A percentile compares a stretch with the other conserved stretches of the same genome.
Evolutionary conservation across 2,888 invertebrate genomes (phyloP).

Genomic region (Drosophila buzzatii): DNA sequence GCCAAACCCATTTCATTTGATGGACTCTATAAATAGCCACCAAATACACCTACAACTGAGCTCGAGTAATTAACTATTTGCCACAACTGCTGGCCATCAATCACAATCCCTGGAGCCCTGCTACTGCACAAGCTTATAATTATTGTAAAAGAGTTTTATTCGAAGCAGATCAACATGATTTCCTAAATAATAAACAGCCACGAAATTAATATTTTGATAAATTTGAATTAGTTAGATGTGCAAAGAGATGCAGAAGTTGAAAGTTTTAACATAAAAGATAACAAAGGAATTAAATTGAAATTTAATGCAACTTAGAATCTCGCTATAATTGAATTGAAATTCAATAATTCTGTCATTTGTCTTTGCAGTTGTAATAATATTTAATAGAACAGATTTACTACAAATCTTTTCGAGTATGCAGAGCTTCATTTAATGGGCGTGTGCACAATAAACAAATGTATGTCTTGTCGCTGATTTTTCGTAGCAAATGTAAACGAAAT

Average conservation of each 20-base stretch:
- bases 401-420: not conserved
- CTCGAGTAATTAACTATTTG: slow-evolving; percentile 57
- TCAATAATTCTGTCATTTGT: not conserved
- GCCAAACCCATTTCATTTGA: slow-evolving; percentile 20
- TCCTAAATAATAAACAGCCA: too few species aligned
- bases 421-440: not conserved
- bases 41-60: slow-evolving; percentile 13
- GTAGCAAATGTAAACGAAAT: slow-evolving; percentile 17
- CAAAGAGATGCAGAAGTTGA: too few species aligned
- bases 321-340: not conserved
- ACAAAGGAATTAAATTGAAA: too few species aligned
- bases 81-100: slow-evolving; percentile 59
- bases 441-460: slow-evolving; percentile 12
- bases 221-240: too few species aligned
- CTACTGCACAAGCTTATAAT: slow-evolving; percentile 19
- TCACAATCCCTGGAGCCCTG: slow-evolving; percentile 35
- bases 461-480: slow-evolving; percentile 27
- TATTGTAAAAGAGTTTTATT: slow-evolving; percentile 18
- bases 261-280: too few species aligned
- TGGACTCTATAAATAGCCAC: slow-evolving; percentile 44
- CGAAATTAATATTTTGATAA: too few species aligned
- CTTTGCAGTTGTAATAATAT: not conserved
- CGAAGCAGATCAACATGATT: too few species aligned
- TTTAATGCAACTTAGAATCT: not conserved
- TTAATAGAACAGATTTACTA: not conserved